Base-by-base conservation (phyloP, 2,888 invertebrate species). In the Theodoxus fluviatilis region DNA sequence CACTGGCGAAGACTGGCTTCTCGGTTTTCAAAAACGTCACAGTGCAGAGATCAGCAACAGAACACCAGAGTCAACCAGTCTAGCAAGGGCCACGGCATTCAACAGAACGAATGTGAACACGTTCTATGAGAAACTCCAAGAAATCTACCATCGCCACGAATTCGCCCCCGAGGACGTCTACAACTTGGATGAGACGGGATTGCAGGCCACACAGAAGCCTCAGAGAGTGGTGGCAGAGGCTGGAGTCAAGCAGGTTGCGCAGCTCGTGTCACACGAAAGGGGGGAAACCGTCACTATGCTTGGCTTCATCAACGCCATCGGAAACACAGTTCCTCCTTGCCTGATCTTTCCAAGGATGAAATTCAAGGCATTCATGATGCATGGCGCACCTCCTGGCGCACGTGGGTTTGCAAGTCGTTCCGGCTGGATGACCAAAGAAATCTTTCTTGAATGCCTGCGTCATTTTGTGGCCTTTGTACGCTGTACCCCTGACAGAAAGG, bases 341-440 rank as follows among this genome's bases (percentile, higher is more conserved):
- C 59, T 69, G 3, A 72, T 75, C 12, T 75, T 73, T 49, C 73
- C 73, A 7, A 9, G 70, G 2, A 55, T 65, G 25, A 69, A 69
- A n/a, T 69, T 22, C 33, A 25, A 43, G n/a, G 64, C 47, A 1
- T 43, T 52, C 37, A 65, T 65, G 28, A 47, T 69, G 18, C 33
- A 33, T 0, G 69, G 55, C 33, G 64, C 55, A 28, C 69, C 69
- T 35, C 18, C n/a, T 25, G 69, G 65, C 4, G 35, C 43, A 18
- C 12, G 64, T 25, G 69, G 69, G 3, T 22, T 38, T n/a, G 31
- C 37, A 3, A n/a, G 31, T 25, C 6, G n/a, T 7, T 52, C 59
- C 2, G 82, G 83, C 2, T 83, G 83, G 85, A 83, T 84, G 79
- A 76, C 76, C 18, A 73, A 64, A 68, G 78, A 78, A n/a, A 79